Base-by-base conservation (phyloP, 2,888 invertebrate species). In the Amphipyra tragopoginis region DNA sequence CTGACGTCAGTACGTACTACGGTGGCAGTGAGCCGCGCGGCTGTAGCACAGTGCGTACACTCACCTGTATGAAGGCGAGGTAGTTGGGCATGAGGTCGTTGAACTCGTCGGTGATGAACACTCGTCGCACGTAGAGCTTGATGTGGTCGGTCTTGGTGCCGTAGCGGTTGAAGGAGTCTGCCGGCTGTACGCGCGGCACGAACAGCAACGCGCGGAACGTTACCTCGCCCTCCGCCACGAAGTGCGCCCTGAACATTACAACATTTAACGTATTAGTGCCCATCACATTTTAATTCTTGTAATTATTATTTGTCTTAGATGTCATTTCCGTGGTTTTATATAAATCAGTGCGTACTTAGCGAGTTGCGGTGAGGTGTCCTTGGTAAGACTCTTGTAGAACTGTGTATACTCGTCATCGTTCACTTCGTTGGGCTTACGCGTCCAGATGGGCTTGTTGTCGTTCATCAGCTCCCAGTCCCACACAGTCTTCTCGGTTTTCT, bases 51-150 rank as follows among this genome's bases (percentile, higher is more conserved):
- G n/a, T n/a, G n/a, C n/a, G n/a, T n/a, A n/a, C 21, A 21, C 21
- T 21, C 21, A 21, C 21, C 21, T 21, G 97, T 65, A 99, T 96
- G 91, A 99, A 99, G 77, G 96, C 97, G 80, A 99, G 95, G 91
- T 99, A 99, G 90, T 98, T 99, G 75, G 99, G 99, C 97, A 99
- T 98, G 97, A 99, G 98, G 88, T 99, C 99, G 90, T 98, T 98
- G 96, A 99, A 99, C 95, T 99, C 99, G 91, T 99, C 99, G 8
- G 99, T 99, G 93, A 99, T 99, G 95, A 99, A 99, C 13, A 99
- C 99, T 67, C 99, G 96, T 65, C 99, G 96, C 58, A 99, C 99
- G 92, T 98, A 99, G 68, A 99, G 96, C 95, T 99, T 99, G 85
- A 99, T 99, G 92, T 98, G 97, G 90, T 99, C 99, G 5, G 97